These are phyloP conservation scores for Pterois miles DNA, from an alignment of 2,797 vertebrate species.

Conservation along the genomic window DNA sequence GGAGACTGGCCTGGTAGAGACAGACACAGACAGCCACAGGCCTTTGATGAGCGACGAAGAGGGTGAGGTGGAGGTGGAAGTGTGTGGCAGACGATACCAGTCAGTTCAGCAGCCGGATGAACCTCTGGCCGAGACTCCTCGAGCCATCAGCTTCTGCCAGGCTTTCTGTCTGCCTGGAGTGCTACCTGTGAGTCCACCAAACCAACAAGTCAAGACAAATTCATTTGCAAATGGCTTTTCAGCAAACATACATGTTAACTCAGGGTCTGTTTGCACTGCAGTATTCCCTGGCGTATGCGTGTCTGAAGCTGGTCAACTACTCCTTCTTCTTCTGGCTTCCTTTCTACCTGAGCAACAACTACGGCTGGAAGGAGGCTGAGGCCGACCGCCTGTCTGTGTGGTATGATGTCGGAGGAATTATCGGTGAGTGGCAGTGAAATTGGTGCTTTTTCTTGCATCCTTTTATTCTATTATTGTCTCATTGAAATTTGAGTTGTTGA, in stretches of 20 bases:
- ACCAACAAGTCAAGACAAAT: background rate
- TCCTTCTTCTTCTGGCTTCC: conserved; percentile 99
- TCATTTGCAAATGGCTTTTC: background rate
- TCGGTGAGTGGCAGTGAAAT: conserved; percentile 82
- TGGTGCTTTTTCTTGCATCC: background rate
- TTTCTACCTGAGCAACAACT: conserved; percentile 97
- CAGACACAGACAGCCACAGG: conserved; percentile 88
- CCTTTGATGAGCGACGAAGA: conserved; percentile 90
- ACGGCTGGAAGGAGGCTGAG: conserved; percentile 93
- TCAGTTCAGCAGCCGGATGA: conserved; percentile 79
- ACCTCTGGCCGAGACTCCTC: conserved; percentile 53
- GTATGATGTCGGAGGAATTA: conserved; percentile 97
- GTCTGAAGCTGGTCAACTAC: conserved; percentile 97
- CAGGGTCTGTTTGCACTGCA: conserved; percentile 59
- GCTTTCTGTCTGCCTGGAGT: conserved; percentile 96
- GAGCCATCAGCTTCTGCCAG: conserved; percentile 90
- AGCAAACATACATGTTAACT: background rate
- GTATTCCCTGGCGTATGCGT: conserved; percentile 96
- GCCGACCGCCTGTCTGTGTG: conserved; percentile 94
- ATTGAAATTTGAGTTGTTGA: background rate
- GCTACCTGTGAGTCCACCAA: conserved; percentile 84
- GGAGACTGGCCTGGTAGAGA: conserved; percentile 78
- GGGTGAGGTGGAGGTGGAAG: conserved; percentile 74
- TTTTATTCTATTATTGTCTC: too few species aligned
- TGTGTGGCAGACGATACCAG: conserved; percentile 72